Conservation (phyloP, 1,140 invertebrate genomes). For the Euura saliciscinereae region DNA sequence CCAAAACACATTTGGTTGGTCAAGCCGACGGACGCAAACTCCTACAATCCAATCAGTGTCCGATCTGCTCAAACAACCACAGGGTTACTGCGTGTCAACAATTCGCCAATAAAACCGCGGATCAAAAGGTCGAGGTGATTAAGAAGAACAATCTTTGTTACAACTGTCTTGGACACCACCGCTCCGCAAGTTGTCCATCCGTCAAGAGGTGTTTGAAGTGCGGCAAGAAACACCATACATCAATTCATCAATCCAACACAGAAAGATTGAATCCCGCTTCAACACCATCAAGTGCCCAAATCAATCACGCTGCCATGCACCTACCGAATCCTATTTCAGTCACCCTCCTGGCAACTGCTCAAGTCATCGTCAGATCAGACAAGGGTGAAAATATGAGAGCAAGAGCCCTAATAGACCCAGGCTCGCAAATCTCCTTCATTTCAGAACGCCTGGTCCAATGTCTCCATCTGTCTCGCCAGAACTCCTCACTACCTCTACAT, state of each 20-base stretch:
- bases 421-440: constrained; percentile 29
- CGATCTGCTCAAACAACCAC: neutral
- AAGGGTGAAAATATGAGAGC: constrained; percentile 12
- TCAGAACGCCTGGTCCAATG: constrained; percentile 28
- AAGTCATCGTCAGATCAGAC: neutral
- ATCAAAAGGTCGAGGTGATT: constrained; percentile 6
- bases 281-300: neutral
- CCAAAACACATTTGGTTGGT: constrained; percentile 19
- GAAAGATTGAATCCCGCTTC: neutral
- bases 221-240: constrained; percentile 22
- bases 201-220: constrained; percentile 19
- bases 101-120: constrained; percentile 11
- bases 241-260: constrained; percentile 12
- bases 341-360: constrained; percentile 15
- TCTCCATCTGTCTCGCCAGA: constrained; percentile 20
- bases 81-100: neutral
- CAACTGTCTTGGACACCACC: constrained; percentile 22
- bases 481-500: neutral
- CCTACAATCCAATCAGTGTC: too few species aligned
- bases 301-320: neutral
- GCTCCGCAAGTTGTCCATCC: constrained; percentile 10
- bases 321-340: neutral
- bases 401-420: constrained; percentile 31
- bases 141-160: constrained; percentile 17
- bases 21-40: neutral